Evolutionary conservation across 1,140 invertebrate genomes (phyloP).

Genomic region (Belonocnema kinseyi): DNA sequence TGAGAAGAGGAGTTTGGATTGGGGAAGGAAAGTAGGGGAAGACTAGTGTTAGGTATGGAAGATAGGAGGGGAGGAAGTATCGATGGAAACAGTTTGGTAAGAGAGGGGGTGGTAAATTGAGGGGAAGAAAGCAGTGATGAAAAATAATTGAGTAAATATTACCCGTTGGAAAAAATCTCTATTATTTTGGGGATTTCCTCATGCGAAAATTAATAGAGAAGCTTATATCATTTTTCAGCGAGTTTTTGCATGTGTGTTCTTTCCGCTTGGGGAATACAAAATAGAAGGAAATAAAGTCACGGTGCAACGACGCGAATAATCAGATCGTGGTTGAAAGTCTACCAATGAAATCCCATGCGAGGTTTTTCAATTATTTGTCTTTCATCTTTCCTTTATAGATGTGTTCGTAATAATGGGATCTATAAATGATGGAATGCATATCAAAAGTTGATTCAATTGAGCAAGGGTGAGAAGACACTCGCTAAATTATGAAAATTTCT

Average conservation of each 20-base stretch:
- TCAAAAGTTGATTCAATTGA: constrained; percentile 9
- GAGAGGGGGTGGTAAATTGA: no score
- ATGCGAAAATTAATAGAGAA: not conserved
- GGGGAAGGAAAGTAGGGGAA: no score
- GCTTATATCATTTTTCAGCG: not conserved
- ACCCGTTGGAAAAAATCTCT: not conserved
- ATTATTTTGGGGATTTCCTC: no score
- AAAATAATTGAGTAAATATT: no score
- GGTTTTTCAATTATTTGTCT: not conserved
- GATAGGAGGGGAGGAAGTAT: no score
- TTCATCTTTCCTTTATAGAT: constrained; percentile 4
- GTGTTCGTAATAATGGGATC: not conserved
- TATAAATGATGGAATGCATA: constrained; percentile 7
- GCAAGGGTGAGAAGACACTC: not conserved
- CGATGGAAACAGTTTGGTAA: no score
- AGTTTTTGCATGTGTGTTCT: not conserved
- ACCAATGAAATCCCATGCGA: constrained; percentile 5
- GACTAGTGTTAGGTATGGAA: no score
- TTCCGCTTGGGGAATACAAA: not conserved
- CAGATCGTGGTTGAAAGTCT: not conserved
- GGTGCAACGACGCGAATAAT: constrained; percentile 25
- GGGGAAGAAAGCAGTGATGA: no score
- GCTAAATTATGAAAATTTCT: constrained; percentile 6
- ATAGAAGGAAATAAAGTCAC: constrained; percentile 22
- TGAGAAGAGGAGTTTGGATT: no score